Conservation (phyloP, 2,797 vertebrate genomes). For the Schizopygopsis malacanthus region DNA sequence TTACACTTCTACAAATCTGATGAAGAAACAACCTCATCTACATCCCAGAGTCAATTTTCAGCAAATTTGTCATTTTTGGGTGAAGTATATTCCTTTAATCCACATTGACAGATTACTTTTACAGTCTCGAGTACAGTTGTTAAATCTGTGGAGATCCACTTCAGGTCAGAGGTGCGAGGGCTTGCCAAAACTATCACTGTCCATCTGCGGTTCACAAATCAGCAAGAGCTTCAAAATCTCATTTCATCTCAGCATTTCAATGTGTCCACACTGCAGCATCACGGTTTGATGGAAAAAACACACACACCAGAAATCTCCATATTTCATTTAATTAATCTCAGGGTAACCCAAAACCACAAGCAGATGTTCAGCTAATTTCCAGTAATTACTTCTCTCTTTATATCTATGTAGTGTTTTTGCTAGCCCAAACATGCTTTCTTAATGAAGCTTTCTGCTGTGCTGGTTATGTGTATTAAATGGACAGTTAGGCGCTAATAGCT, state of each 20-base stretch:
- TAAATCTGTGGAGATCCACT: conserved; percentile 3
- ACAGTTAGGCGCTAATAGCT: conserved; percentile 47
- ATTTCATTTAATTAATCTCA: conserved; percentile 65
- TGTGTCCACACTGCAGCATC: conserved; percentile 1
- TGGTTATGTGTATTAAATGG: conserved; percentile 52
- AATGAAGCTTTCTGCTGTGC: conserved; percentile 42
- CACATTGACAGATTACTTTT: not conserved
- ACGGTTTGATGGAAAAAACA: not conserved
- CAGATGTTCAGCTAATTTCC: conserved; percentile 65
- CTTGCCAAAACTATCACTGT: not conserved
- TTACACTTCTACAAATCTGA: not conserved
- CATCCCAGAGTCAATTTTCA: not conserved
- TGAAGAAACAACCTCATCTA: not conserved
- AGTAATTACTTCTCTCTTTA: conserved; percentile 63
- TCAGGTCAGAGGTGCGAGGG: not conserved
- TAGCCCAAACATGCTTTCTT: conserved; percentile 37
- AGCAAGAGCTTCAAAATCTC: conserved; percentile 16
- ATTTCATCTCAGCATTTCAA: conserved; percentile 8
- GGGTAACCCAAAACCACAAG: conserved; percentile 54
- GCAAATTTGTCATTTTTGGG: not conserved
- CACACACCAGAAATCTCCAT: conserved; percentile 52
- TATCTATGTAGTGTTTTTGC: conserved; percentile 50
- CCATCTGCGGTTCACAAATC: conserved; percentile 12
- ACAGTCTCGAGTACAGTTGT: not conserved
- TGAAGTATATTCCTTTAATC: not conserved